phyloP scores from a whole-genome alignment of 2,888 invertebrate species.

The Cloeon dipterum region DNA sequence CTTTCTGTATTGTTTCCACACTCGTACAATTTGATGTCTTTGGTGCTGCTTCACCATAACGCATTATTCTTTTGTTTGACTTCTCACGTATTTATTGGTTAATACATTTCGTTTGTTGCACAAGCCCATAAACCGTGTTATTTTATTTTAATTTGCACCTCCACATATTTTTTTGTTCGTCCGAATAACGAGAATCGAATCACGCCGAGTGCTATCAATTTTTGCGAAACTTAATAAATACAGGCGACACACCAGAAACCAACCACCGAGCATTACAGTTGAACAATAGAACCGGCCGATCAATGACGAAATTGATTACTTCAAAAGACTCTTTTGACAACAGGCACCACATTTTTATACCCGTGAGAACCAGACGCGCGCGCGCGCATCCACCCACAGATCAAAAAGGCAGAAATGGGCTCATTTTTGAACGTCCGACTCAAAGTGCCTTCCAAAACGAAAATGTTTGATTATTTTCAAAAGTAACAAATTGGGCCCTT shows the following conservation, averaged over 20 bases:
- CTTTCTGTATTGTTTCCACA: too few relatives aligned
- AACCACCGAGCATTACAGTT: not conserved
- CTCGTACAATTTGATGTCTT: too few relatives aligned
- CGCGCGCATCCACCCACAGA: slow-evolving; percentile 7
- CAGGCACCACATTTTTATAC: slow-evolving; percentile 19
- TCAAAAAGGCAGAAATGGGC: slow-evolving; percentile 41
- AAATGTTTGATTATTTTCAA: slow-evolving; percentile 64
- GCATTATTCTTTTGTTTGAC: too few relatives aligned
- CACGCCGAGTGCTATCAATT: not conserved
- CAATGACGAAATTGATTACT: slow-evolving; percentile 8
- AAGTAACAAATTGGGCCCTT: slow-evolving; percentile 65
- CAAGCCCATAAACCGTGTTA: too few relatives aligned
- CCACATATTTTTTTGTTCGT: too few relatives aligned
- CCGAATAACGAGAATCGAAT: too few relatives aligned
- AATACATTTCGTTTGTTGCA: too few relatives aligned
- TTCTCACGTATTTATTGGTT: too few relatives aligned
- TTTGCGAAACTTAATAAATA: too few relatives aligned
- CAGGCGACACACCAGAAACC: not conserved
- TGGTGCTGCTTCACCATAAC: too few relatives aligned
- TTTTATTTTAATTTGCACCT: too few relatives aligned
- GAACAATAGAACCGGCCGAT: slow-evolving; percentile 9
- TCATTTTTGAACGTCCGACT: slow-evolving; percentile 86
- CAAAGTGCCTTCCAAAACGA: slow-evolving; percentile 72
- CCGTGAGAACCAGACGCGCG: slow-evolving; percentile 10
- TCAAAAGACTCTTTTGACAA: slow-evolving; percentile 25